Evolutionary conservation across 2,113 vertebrate genomes (phyloP).

Genomic region (Marcusenius ussheri): DNA sequence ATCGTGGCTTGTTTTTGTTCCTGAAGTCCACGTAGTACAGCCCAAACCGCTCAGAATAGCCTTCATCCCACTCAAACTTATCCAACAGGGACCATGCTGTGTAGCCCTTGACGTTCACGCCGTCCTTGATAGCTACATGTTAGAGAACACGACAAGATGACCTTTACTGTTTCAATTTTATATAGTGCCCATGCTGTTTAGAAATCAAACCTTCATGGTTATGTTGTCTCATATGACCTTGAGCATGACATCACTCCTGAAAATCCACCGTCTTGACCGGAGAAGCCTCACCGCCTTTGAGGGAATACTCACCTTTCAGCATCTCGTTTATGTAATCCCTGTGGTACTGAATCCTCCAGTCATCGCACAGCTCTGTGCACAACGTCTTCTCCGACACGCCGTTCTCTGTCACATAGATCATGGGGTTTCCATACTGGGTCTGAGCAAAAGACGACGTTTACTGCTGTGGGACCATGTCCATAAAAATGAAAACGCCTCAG

Average conservation of each 20-base stretch:
- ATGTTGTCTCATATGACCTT: background rate
- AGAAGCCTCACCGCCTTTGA: too few relatives aligned
- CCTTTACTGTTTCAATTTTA: background rate
- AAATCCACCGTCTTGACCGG: background rate
- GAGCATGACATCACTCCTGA: background rate
- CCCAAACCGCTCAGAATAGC: constrained; percentile 80
- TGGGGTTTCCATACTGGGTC: constrained; percentile 84
- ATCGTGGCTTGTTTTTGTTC: constrained; percentile 74
- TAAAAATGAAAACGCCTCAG: background rate
- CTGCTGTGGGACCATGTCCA: background rate
- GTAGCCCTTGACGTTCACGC: constrained; percentile 77
- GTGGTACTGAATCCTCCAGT: constrained; percentile 81
- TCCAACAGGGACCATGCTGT: constrained; percentile 89
- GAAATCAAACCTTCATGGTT: background rate
- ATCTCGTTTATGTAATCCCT: constrained; percentile 87
- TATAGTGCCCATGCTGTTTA: background rate
- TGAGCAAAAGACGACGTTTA: constrained; percentile 43
- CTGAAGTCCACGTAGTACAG: constrained; percentile 80
- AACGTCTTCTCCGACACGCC: constrained; percentile 73
- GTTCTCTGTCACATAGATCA: constrained; percentile 84
- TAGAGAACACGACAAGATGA: background rate
- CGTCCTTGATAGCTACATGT: constrained; percentile 77
- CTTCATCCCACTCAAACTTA: constrained; percentile 91
- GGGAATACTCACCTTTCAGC: constrained; percentile 75
- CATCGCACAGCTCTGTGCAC: constrained; percentile 78